phyloP scores from a whole-genome alignment of 2,797 vertebrate species.

The Hirundo rustica region DNA sequence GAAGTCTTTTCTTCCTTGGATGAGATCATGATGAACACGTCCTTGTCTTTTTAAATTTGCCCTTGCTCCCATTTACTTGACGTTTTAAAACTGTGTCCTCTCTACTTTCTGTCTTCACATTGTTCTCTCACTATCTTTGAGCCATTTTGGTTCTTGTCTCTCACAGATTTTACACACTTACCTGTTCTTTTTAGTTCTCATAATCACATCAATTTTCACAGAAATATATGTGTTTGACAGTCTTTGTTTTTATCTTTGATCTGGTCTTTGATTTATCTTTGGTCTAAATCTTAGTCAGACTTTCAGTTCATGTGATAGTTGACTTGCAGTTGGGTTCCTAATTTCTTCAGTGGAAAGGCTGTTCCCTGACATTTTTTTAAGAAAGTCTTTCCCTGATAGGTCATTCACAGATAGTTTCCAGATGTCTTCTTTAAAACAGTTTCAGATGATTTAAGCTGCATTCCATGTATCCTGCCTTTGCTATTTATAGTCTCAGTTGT shows the following conservation, averaged over 20 bases:
- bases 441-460: neutral
- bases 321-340: neutral
- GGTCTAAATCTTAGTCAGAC: neutral
- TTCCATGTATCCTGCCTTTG: neutral
- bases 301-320: neutral
- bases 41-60: neutral
- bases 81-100: neutral
- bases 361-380: neutral
- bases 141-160: neutral
- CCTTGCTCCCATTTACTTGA: neutral
- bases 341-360: neutral
- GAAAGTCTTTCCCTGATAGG: neutral
- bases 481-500: neutral
- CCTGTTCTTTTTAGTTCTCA: neutral
- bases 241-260: neutral
- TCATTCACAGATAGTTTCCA: neutral
- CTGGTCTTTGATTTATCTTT: neutral
- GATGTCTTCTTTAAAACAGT: neutral
- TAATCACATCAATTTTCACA: neutral
- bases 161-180: neutral
- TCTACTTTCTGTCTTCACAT: neutral
- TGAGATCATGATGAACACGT: neutral
- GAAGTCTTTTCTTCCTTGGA: neutral
- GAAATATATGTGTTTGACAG: neutral
- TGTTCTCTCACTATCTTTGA: neutral